phyloP scores from a whole-genome alignment of 2,888 invertebrate genomes.

The Bugulina stolonifera region DNA sequence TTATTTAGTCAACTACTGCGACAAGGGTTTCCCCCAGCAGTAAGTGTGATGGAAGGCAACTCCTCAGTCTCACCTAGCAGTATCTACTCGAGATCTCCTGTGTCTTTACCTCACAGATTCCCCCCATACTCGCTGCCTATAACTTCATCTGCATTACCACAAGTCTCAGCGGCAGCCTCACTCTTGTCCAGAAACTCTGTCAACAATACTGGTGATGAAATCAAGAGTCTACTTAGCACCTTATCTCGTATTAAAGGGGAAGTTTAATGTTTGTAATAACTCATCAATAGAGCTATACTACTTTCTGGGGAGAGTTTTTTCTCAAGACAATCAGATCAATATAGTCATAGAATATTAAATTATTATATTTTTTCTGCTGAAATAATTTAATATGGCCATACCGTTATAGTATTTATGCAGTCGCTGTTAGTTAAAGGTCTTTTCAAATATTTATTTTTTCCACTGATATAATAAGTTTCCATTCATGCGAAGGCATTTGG shows the following conservation, averaged over 20 bases:
- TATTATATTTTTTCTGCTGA: too few species aligned
- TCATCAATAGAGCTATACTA: too few species aligned
- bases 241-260: constrained; percentile 15
- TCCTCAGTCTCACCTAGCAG: neutral
- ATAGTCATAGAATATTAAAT: too few species aligned
- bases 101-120: constrained; percentile 2
- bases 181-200: neutral
- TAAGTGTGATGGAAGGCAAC: neutral
- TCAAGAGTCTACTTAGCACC: constrained; percentile 4
- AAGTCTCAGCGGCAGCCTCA: neutral
- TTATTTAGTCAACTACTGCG: constrained; percentile 12
- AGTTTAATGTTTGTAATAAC: too few species aligned
- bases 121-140: constrained; percentile 9
- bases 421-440: too few species aligned
- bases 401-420: too few species aligned
- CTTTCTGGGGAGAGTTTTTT: too few species aligned
- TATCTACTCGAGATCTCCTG: neutral
- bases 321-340: too few species aligned
- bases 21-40: constrained; percentile 4
- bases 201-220: neutral
- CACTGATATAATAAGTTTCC: too few species aligned
- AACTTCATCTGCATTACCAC: neutral
- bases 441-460: too few species aligned
- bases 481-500: too few species aligned
- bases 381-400: too few species aligned